phyloP scores from a whole-genome alignment of 2,113 vertebrate genomes.

The Narcine bancroftii region DNA sequence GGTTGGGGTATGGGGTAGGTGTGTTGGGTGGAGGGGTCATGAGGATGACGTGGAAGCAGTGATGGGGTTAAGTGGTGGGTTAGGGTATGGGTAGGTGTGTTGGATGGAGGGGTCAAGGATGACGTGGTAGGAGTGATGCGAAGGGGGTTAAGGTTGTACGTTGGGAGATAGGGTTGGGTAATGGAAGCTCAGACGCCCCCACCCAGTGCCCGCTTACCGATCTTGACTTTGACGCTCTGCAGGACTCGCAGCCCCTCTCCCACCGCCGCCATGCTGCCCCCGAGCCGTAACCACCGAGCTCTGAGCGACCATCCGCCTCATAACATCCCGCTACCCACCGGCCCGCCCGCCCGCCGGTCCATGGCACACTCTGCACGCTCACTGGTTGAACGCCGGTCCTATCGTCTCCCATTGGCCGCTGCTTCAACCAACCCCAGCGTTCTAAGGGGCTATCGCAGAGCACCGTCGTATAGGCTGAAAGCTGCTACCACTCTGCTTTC shows the following conservation, averaged over 20 bases:
- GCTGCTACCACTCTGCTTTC: not conserved
- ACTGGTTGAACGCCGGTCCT: not conserved
- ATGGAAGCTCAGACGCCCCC: too few relatives aligned
- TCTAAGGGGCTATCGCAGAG: not conserved
- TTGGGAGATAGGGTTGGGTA: not conserved
- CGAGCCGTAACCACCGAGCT: not conserved
- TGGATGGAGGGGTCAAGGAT: not conserved
- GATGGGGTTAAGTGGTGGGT: not conserved
- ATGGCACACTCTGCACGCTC: not conserved
- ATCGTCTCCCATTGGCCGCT: not conserved
- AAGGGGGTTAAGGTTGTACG: too few relatives aligned
- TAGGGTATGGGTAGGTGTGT: not conserved
- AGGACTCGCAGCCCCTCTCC: slow-evolving; percentile 91
- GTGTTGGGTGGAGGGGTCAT: not conserved
- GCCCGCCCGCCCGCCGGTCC: not conserved
- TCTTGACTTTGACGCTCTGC: slow-evolving; percentile 94
- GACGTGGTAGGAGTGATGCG: not conserved
- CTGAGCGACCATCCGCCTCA: slow-evolving; percentile 10
- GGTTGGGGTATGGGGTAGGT: not conserved
- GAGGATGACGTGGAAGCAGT: not conserved
- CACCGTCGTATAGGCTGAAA: not conserved
- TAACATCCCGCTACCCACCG: not conserved
- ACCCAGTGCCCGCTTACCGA: slow-evolving; percentile 81
- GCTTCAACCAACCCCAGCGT: not conserved
- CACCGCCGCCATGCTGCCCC: slow-evolving; percentile 78